These are phyloP conservation scores for Clivina fossor DNA, from an alignment of 2,888 invertebrate species.

Conservation along the genomic window DNA sequence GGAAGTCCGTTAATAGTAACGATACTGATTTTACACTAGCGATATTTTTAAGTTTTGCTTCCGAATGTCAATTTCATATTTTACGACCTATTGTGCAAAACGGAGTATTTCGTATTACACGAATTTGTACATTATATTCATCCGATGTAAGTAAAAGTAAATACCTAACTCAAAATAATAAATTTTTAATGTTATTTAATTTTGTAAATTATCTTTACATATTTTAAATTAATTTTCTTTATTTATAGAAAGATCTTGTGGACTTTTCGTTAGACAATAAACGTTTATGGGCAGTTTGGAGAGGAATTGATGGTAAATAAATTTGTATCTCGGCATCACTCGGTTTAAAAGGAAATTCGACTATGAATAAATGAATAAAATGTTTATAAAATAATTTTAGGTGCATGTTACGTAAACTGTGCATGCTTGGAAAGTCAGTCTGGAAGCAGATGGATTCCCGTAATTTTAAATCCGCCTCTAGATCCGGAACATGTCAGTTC, in stretches of 20 bases:
- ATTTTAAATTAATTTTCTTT: conserved; percentile 32
- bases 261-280: conserved; percentile 77
- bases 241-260: conserved; percentile 72
- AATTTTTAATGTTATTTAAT: no score
- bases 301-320: conserved; percentile 64
- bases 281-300: conserved; percentile 89
- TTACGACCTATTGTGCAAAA: conserved; percentile 67
- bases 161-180: no score
- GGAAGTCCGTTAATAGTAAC: conserved; percentile 64
- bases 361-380: no score
- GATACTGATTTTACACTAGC: conserved; percentile 65
- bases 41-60: conserved; percentile 70
- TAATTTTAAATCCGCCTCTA: conserved; percentile 67
- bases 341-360: no score
- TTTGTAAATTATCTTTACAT: no score
- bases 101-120: conserved; percentile 63
- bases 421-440: conserved; percentile 43
- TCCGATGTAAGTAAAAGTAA: conserved; percentile 65
- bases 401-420: conserved; percentile 50
- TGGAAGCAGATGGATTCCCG: conserved; percentile 62
- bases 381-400: conserved; percentile 38
- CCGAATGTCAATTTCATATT: conserved; percentile 73
- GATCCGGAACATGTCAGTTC: conserved; percentile 63
- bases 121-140: conserved; percentile 68
- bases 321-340: no score